Base-by-base conservation (phyloP, 2,113 vertebrate species). In the Saccopteryx bilineata region DNA sequence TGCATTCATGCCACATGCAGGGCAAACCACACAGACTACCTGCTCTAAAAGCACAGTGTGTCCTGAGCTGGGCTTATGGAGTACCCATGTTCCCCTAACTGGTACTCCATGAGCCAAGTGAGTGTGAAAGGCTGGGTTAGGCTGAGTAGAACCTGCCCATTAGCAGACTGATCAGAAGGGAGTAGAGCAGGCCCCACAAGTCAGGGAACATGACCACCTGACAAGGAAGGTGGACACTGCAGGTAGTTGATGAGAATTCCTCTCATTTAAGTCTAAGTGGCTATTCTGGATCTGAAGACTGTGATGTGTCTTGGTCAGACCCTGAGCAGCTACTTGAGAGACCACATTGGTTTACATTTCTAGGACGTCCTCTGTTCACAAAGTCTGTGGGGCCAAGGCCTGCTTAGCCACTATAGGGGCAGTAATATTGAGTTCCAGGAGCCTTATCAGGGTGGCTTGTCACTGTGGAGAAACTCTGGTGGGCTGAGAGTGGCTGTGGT, bases 261-360 rank as follows among this genome's bases (percentile, higher is more conserved):
- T 23, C 15, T 60, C 9, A 1, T 10, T 10, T 28, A 46, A 24
- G 28, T 15, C 48, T 39, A 11, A 21, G 21, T 50, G 24, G 13
- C 8, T 0, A 1, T 4, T 21, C 52, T 1, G n/a, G 69, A 7
- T 19, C 61, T 24, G 10, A 33, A 19, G 50, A 5, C 46, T 3
- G 33, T 1, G 15, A 1, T 2, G 60, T 56, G 68, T 13, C 63
- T 60, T 13, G 9, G 28, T 5, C 39, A 71, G 60, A n/a, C 17
- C 26, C 13, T 3, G 56, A 18, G 60, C 24, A 28, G 63, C n/a
- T 0, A 2, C 52, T 39, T 0, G 6, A 7, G 24, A 2, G 46
- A 56, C 24, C 26, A 72, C 31, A 3, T 4, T 11, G 26, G 54
- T 21, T 61, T 46, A 9, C n/a, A 10, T 21, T 50, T 33, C 26